These are phyloP conservation scores for Tor tambroides DNA, from an alignment of 2,113 vertebrate species.

Conservation along the genomic window DNA sequence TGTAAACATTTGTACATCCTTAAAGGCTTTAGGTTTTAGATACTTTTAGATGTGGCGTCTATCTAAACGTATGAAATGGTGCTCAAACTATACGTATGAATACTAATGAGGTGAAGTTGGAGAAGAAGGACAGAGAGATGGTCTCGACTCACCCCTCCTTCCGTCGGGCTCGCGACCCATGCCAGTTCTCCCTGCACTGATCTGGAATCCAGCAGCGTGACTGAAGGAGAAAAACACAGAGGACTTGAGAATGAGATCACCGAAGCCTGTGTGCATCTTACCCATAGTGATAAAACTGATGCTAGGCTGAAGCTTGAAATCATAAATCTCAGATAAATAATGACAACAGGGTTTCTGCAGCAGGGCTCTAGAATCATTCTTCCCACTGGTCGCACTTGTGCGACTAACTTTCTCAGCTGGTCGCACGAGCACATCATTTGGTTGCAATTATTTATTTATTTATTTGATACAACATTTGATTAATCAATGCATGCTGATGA, in stretches of 20 bases:
- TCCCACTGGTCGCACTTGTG: too few species aligned
- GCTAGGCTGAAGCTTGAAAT: neutral
- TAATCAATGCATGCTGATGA: too few species aligned
- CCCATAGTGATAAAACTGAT: conserved; percentile 5
- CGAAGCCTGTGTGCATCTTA: neutral
- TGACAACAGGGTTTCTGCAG: neutral
- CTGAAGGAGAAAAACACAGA: conserved; percentile 73
- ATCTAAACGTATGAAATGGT: neutral
- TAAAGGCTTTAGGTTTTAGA: neutral
- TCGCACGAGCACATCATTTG: too few species aligned
- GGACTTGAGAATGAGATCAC: conserved; percentile 51
- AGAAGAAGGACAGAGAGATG: conserved; percentile 26
- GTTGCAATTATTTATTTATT: too few species aligned
- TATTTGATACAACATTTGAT: too few species aligned
- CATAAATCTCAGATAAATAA: neutral
- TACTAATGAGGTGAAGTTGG: neutral
- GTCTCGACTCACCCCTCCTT: conserved; percentile 94
- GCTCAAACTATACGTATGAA: neutral
- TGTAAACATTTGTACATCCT: neutral
- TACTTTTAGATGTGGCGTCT: neutral
- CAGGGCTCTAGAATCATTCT: too few species aligned
- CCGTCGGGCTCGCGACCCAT: conserved; percentile 95
- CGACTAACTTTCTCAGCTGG: too few species aligned
- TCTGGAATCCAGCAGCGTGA: conserved; percentile 97
- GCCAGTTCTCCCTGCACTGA: conserved; percentile 95